Conservation (phyloP, 1,140 invertebrate species). For the Drosophila prosaltans region DNA sequence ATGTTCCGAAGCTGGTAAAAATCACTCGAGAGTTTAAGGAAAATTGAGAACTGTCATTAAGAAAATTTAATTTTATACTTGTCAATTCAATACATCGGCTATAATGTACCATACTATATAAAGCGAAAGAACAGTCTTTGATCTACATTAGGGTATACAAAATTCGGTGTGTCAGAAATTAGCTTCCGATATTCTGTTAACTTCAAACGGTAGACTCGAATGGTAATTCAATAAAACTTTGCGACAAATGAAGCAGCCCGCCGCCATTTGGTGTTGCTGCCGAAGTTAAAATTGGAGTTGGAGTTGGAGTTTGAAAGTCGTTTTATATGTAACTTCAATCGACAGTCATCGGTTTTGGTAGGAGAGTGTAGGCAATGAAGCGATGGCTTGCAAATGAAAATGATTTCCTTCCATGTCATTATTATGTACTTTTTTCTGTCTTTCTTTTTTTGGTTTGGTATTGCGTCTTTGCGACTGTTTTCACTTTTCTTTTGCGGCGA, state of each 20-base stretch:
- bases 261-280: conserved; percentile 27
- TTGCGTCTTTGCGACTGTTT: conserved; percentile 60
- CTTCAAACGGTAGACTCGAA: conserved; percentile 59
- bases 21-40: no score
- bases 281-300: conserved; percentile 28
- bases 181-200: conserved; percentile 10
- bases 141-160: not conserved
- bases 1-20: no score
- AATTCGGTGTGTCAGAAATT: conserved; percentile 2
- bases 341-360: conserved; percentile 29
- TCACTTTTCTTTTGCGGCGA: conserved; percentile 67
- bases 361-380: conserved; percentile 37
- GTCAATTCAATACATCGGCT: no score
- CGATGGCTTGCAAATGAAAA: conserved; percentile 75
- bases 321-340: conserved; percentile 58
- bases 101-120: no score
- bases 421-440: conserved; percentile 62
- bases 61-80: no score
- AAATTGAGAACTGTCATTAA: no score
- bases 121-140: no score
- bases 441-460: conserved; percentile 3
- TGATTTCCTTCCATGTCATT: conserved; percentile 82
- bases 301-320: conserved; percentile 27
- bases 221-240: conserved; percentile 81
- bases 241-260: conserved; percentile 75